These are phyloP conservation scores for Falco rusticolus DNA, from an alignment of 2,797 vertebrate genomes.

Conservation along the genomic window DNA sequence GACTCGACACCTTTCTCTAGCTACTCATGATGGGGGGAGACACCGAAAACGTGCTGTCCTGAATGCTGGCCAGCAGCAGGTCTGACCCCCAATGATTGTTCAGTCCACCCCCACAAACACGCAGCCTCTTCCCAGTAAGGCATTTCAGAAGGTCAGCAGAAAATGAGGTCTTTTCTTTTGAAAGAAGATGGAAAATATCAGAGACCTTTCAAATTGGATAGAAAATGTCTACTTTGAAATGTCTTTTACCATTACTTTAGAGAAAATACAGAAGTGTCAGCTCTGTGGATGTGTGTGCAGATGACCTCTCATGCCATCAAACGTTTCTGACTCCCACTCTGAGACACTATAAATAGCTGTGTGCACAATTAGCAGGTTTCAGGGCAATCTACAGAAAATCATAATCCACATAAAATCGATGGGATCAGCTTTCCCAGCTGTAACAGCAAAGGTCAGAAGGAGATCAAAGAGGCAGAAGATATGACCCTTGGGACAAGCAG, in stretches of 20 bases:
- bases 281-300: fast-evolving
- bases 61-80: too few relatives aligned
- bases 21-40: not conserved
- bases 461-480: not conserved
- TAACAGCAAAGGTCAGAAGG: not conserved
- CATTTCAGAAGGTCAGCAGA: not conserved
- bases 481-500: not conserved
- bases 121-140: not conserved
- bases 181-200: not conserved
- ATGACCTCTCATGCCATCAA: not conserved
- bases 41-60: fast-evolving
- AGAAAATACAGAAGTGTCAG: not conserved
- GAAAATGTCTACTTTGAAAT: not conserved
- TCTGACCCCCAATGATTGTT: not conserved
- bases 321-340: not conserved
- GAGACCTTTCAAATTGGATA: not conserved
- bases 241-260: not conserved
- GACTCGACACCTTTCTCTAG: not conserved
- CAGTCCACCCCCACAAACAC: not conserved
- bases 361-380: constrained; percentile 33
- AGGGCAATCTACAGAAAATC: constrained; percentile 22
- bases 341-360: not conserved
- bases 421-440: constrained; percentile 5
- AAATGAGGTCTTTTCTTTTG: not conserved
- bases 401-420: not conserved